phyloP scores from a whole-genome alignment of 2,888 invertebrate genomes.

The Stictocephala bisonia region DNA sequence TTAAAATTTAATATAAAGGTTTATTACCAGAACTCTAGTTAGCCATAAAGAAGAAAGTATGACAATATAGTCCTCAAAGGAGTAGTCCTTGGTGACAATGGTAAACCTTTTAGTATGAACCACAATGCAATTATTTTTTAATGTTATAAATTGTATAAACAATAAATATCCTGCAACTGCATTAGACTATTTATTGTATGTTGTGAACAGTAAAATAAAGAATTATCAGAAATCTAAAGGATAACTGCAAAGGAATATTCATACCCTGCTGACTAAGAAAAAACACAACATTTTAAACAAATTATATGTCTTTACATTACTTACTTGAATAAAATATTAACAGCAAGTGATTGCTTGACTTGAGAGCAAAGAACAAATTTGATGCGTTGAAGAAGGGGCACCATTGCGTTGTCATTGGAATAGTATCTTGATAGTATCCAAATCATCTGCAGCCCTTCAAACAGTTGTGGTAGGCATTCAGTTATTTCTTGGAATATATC shows the following conservation, averaged over 20 bases:
- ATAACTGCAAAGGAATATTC: constrained; percentile 38
- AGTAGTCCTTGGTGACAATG: no score
- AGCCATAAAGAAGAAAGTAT: no score
- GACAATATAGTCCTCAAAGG: no score
- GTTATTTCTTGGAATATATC: constrained; percentile 76
- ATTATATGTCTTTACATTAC: constrained; percentile 54
- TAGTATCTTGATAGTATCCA: constrained; percentile 93
- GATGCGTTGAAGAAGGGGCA: constrained; percentile 82
- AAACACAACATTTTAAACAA: background rate
- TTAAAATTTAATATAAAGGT: no score
- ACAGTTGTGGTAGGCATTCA: constrained; percentile 79
- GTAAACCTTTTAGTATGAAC: no score
- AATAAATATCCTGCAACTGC: no score
- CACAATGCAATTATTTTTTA: no score
- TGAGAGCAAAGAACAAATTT: constrained; percentile 85
- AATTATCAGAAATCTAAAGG: no score
- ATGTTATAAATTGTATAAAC: no score
- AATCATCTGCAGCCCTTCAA: constrained; percentile 88
- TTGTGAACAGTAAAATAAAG: no score
- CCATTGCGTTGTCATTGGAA: constrained; percentile 87
- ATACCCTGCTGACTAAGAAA: background rate
- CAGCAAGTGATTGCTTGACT: constrained; percentile 76
- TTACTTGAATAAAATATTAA: constrained; percentile 82
- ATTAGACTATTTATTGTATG: no score
- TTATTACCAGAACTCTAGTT: no score